Evolutionary conservation across 2,113 vertebrate species (phyloP).

Genomic region (Sterrhoptilus dennistouni): DNA sequence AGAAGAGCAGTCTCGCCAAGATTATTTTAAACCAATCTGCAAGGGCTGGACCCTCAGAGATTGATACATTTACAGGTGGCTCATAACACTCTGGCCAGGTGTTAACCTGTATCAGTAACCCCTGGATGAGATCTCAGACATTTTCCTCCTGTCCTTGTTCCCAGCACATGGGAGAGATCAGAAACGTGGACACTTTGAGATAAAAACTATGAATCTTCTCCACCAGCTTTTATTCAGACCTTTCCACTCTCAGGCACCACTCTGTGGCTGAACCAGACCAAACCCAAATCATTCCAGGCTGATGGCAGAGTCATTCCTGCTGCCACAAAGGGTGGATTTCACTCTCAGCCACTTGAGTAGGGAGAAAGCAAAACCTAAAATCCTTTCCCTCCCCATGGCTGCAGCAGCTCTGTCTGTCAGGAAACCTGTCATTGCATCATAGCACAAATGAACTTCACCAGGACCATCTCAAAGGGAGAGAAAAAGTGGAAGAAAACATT

Average conservation of each 20-base stretch:
- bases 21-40: too few relatives aligned
- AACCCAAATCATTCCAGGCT: not conserved
- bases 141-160: not conserved
- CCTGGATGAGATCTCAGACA: not conserved
- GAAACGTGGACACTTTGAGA: fast-evolving
- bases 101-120: too few relatives aligned
- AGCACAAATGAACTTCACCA: not conserved
- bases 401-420: not conserved
- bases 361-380: not conserved
- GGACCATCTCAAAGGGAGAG: not conserved
- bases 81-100: too few relatives aligned
- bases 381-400: not conserved
- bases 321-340: not conserved
- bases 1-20: too few relatives aligned
- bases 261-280: not conserved
- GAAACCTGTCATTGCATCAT: not conserved
- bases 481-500: not conserved
- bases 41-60: too few relatives aligned
- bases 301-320: not conserved
- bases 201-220: not conserved
- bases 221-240: not conserved
- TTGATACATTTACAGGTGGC: too few relatives aligned
- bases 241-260: not conserved
- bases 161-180: not conserved
- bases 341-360: not conserved